phyloP scores from a whole-genome alignment of 1,140 invertebrate genomes.

The Bombus vancouverensis region DNA sequence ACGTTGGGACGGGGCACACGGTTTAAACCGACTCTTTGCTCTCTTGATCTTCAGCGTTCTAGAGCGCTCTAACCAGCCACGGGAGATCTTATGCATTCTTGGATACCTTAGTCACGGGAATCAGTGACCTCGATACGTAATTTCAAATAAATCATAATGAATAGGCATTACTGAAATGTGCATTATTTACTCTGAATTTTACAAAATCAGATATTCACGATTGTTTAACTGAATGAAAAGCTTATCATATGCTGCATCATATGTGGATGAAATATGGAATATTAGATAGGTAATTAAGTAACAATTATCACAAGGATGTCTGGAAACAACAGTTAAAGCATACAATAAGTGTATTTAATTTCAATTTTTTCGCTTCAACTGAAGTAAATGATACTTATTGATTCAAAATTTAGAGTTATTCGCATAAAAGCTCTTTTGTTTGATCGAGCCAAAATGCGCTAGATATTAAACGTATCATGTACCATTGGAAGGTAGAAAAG shows the following conservation, averaged over 20 bases:
- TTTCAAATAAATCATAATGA: constrained; percentile 22
- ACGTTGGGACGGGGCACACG: constrained; percentile 46
- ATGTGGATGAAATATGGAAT: not conserved
- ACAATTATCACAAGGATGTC: not conserved
- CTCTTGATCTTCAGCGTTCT: constrained; percentile 51
- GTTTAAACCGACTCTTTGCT: constrained; percentile 50
- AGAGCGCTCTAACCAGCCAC: constrained; percentile 44
- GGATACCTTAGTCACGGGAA: constrained; percentile 54
- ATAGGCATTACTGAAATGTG: not conserved
- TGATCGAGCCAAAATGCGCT: not conserved
- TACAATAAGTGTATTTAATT: not conserved
- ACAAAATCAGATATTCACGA: not conserved
- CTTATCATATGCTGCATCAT: too few species aligned
- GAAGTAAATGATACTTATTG: not conserved
- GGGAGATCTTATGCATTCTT: constrained; percentile 58
- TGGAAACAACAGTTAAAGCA: not conserved
- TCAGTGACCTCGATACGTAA: constrained; percentile 33
- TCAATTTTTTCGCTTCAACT: not conserved
- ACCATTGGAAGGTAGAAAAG: not conserved
- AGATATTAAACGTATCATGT: not conserved
- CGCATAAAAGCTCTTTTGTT: not conserved
- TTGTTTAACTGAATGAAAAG: not conserved
- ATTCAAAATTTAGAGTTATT: not conserved
- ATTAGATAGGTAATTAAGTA: not conserved
- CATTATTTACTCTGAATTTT: not conserved